phyloP scores from a whole-genome alignment of 2,113 vertebrate genomes.

The Alethe castanea region DNA sequence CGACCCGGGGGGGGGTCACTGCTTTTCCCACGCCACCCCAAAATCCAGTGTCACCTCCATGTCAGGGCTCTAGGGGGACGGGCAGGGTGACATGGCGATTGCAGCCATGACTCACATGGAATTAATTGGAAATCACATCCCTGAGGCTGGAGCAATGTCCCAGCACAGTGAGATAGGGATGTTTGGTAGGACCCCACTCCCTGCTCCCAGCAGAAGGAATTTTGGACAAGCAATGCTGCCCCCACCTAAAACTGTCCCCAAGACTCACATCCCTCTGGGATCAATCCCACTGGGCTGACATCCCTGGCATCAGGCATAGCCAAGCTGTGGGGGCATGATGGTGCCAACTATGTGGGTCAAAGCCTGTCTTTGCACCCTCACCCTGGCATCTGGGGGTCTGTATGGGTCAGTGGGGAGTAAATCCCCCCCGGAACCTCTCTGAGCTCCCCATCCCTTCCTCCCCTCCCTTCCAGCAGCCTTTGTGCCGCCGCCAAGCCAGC shows the following conservation, averaged over 20 bases:
- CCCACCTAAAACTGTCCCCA: not conserved
- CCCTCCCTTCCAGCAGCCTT: not conserved
- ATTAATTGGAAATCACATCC: not conserved
- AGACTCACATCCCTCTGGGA: not conserved
- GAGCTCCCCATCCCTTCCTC: not conserved
- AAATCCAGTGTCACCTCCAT: not conserved
- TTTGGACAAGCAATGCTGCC: not conserved
- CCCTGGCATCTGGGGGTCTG: rapidly evolving
- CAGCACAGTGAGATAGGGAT: not conserved
- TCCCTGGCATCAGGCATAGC: not conserved
- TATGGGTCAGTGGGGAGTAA: not conserved
- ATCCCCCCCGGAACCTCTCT: not conserved
- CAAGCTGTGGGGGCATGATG: rapidly evolving
- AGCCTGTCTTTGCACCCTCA: not conserved
- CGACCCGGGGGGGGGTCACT: not conserved
- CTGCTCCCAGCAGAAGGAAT: not conserved
- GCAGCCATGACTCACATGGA: not conserved
- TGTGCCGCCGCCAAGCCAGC: not conserved
- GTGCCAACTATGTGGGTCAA: not conserved
- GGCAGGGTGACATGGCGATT: rapidly evolving
- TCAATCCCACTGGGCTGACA: not conserved
- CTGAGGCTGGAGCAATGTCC: rapidly evolving
- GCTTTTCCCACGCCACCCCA: rapidly evolving
- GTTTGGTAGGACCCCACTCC: not conserved
- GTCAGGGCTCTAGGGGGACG: rapidly evolving